A percentile compares a stretch with the other conserved stretches of the same genome.
Conservation (phyloP, 2,888 invertebrate species). For the Autographa gamma region DNA sequence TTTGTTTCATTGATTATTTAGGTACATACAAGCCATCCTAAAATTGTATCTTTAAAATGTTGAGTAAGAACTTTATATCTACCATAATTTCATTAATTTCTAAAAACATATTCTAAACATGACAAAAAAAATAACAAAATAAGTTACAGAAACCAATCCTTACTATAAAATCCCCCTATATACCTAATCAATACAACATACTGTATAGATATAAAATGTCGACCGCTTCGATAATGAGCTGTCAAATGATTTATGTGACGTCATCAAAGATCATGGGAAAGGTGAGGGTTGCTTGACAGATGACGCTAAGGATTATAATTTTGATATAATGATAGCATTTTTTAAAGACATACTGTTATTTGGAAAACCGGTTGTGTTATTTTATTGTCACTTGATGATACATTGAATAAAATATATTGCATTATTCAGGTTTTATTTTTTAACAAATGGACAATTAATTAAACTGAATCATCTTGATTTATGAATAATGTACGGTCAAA, state of each 20-base stretch:
- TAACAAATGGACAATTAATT: too few species aligned
- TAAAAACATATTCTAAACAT: too few species aligned
- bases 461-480: background rate
- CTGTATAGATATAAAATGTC: constrained; percentile 18
- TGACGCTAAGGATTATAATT: constrained; percentile 24
- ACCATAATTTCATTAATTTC: too few species aligned
- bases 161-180: constrained; percentile 14
- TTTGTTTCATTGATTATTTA: too few species aligned
- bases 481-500: too few species aligned
- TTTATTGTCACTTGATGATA: background rate
- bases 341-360: constrained; percentile 6
- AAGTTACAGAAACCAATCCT: background rate
- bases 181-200: constrained; percentile 13
- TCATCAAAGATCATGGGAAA: constrained; percentile 26
- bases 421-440: too few species aligned
- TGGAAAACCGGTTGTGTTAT: background rate
- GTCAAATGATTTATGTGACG: constrained; percentile 36
- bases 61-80: too few species aligned
- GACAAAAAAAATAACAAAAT: too few species aligned
- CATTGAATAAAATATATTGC: background rate
- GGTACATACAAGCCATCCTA: too few species aligned
- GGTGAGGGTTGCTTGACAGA: constrained; percentile 30
- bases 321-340: constrained; percentile 15
- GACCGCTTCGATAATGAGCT: constrained; percentile 20
- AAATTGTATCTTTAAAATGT: too few species aligned